A percentile compares a stretch with the other conserved stretches of the same genome.
These are phyloP conservation scores for Microcebus griseorufus DNA, from an alignment of 2,113 vertebrate genomes.

Conservation along the genomic window DNA sequence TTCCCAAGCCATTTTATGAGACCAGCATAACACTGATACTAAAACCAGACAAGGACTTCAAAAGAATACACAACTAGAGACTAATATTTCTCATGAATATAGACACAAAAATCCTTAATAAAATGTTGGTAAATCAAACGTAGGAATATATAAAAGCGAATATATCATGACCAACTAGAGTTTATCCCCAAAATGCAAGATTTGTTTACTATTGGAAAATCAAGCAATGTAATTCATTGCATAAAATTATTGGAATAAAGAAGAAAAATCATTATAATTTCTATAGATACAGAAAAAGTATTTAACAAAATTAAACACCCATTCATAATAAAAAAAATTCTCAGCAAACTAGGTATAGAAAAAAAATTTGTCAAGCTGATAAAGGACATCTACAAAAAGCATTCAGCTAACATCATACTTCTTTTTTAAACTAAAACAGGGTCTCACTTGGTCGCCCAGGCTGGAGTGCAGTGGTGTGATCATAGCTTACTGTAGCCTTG, in stretches of 20 bases:
- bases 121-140: constrained; percentile 7
- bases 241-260: constrained; percentile 5
- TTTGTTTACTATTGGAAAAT: background rate
- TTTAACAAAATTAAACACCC: background rate
- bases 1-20: background rate
- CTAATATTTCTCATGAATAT: background rate
- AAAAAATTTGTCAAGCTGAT: background rate
- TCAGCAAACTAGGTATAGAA: background rate
- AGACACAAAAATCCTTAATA: background rate
- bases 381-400: background rate
- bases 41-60: background rate
- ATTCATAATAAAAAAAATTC: constrained; percentile 7
- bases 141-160: background rate
- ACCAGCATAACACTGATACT: background rate
- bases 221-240: constrained; percentile 5
- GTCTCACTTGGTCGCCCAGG: too few species aligned
- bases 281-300: background rate
- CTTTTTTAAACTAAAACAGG: too few species aligned
- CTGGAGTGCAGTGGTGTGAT: too few species aligned
- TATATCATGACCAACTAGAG: background rate
- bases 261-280: background rate
- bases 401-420: background rate
- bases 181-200: background rate
- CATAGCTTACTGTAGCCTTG: too few species aligned
- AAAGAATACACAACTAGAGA: background rate